Conservation (phyloP, 2,113 vertebrate genomes). For the Aviceda subcristata region DNA sequence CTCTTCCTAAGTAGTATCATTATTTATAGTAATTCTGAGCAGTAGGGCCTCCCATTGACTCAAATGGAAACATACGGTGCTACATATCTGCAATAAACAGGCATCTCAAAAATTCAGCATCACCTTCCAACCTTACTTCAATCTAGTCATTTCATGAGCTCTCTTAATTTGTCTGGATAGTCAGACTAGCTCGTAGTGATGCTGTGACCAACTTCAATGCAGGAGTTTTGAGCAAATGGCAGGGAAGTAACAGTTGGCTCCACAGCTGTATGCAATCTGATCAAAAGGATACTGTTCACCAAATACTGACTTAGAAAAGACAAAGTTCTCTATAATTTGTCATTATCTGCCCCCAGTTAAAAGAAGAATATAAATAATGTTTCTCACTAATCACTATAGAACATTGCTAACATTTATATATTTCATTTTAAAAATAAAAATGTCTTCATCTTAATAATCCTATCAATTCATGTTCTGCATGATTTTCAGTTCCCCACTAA, state of each 20-base stretch:
- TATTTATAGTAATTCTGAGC: neutral
- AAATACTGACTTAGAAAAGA: neutral
- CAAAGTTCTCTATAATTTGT: neutral
- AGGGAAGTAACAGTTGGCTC: neutral
- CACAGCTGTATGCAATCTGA: neutral
- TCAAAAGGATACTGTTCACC: neutral
- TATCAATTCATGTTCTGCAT: neutral
- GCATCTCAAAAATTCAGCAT: neutral
- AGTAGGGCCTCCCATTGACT: neutral
- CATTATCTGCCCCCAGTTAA: neutral
- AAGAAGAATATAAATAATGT: neutral
- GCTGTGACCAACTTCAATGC: neutral
- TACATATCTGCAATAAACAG: neutral
- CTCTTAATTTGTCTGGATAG: neutral
- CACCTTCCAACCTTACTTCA: neutral
- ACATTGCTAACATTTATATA: neutral
- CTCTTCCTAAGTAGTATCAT: neutral
- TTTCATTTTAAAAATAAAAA: neutral
- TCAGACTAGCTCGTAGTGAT: fast-evolving
- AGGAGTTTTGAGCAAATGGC: neutral
- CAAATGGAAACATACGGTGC: neutral
- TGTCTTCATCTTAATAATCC: neutral
- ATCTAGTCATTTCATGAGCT: neutral
- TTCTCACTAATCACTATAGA: neutral
- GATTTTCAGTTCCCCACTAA: neutral